Evolutionary conservation across 2,113 vertebrate genomes (phyloP).

Genomic region (Diadophis punctatus): DNA sequence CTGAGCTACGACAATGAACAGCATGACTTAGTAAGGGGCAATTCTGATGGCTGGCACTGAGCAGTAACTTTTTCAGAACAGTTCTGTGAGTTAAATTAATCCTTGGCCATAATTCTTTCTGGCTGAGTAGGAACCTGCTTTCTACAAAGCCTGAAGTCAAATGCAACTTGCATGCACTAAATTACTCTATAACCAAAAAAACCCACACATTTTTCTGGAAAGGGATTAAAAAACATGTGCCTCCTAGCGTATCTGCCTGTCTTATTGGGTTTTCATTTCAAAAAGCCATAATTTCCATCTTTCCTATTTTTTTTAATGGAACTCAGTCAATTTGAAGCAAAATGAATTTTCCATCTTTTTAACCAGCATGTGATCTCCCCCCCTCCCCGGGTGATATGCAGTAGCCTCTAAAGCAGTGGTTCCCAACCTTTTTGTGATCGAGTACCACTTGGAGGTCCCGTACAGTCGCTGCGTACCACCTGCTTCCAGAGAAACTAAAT

Average conservation of each 20-base stretch:
- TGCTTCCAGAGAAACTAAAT: too few species aligned
- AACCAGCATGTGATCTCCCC: not conserved
- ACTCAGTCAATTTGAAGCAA: constrained; percentile 13
- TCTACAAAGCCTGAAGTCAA: not conserved
- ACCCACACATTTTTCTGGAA: not conserved
- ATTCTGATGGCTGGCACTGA: not conserved
- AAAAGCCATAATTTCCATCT: not conserved
- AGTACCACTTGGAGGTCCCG: too few species aligned
- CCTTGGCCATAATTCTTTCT: not conserved
- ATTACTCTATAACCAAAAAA: not conserved
- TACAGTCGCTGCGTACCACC: too few species aligned
- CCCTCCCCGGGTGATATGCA: not conserved
- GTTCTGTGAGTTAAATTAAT: not conserved
- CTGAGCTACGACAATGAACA: not conserved
- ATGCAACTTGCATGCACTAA: not conserved
- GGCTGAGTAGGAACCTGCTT: not conserved
- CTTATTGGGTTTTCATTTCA: not conserved
- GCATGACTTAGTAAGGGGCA: not conserved
- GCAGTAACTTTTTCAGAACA: not conserved
- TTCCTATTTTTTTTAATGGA: constrained; percentile 35
- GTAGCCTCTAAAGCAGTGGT: too few species aligned
- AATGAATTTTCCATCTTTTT: constrained; percentile 55
- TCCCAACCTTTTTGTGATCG: too few species aligned
- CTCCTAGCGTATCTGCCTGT: not conserved
- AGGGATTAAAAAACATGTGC: not conserved